Evolutionary conservation across 2,797 vertebrate genomes (phyloP).

Genomic region (Malacoraja senta): DNA sequence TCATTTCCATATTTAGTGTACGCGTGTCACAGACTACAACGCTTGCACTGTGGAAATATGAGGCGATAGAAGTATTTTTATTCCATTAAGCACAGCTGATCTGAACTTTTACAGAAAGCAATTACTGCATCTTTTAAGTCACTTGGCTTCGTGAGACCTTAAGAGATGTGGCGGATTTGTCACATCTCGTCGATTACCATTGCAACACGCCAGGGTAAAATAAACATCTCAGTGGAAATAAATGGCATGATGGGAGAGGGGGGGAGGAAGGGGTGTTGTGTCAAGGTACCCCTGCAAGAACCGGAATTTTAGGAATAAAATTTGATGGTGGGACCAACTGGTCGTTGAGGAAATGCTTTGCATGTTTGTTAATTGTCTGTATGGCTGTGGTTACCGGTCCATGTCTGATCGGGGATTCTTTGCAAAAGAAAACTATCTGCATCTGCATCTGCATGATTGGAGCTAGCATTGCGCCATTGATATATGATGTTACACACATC

Average conservation of each 20-base stretch:
- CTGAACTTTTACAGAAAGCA: not conserved
- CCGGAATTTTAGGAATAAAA: not conserved
- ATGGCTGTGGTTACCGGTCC: not conserved
- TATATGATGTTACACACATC: no score
- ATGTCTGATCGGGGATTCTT: no score
- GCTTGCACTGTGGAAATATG: not conserved
- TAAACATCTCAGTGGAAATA: not conserved
- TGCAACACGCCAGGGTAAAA: not conserved
- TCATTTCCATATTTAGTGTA: not conserved
- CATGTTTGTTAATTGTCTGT: not conserved
- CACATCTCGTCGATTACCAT: not conserved
- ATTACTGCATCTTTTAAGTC: not conserved
- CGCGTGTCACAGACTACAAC: not conserved
- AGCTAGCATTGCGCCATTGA: not conserved
- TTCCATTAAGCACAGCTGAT: not conserved
- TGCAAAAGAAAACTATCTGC: not conserved
- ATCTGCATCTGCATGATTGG: not conserved
- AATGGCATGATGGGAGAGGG: no score
- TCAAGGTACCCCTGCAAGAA: not conserved
- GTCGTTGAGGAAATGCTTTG: not conserved
- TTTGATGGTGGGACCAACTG: no score
- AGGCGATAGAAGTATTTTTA: not conserved
- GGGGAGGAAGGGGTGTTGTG: no score
- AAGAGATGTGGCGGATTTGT: not conserved
- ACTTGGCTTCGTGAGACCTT: not conserved